Evolutionary conservation across 2,888 invertebrate genomes (phyloP), one percentile per base, ranked within the genome.

Genomic region (Proisotoma minuta): DNA sequence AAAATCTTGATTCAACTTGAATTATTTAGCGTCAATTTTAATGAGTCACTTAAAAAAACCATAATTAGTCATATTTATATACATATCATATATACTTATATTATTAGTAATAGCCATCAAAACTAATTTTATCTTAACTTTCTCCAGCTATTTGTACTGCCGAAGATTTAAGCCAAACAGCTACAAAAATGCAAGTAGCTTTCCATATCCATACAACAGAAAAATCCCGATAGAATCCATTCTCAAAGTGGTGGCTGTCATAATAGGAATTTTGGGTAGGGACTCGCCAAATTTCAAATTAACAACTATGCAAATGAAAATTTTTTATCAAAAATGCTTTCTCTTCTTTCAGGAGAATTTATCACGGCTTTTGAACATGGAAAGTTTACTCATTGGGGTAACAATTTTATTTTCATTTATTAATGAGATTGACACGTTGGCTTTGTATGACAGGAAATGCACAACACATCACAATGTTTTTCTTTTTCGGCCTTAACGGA

Each of bases 381-480:
- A 1, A 59, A 73, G 22, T 78, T 79, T 73, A n/a, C 62, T 54
- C 63, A 72, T 63, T 68, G 66, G 66, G 58, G 53, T 54, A 39
- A 29, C 15, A 18, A 4, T 43, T 5, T 12, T 15, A 4, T 18
- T 34, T 34, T 15, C 8, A 34, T 15, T 15, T 34, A 5, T 43
- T 15, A 43, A 43, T 43, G 4, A 43, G 20, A 43, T 43, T 18
- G 15, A 34, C 8, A 34, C 34, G 8, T 34, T 34, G 34, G 34
- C 15, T 34, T n/a, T n/a, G n/a, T 8, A 34, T 5, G n/a, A 52
- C 28, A 54, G 53, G 77, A 15, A 80, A 80, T 73, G 78, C 76
- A n/a, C 81, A 81, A 67, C 81, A 81, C 73, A 78, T 79, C 51
- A 81, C 80, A 26, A 81, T 81, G 80, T 81, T 78, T 73, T 78